A percentile compares a stretch with the other conserved stretches of the same genome.
Evolutionary conservation across 1,140 invertebrate genomes (phyloP).

Genomic region (Portunus trituberculatus): DNA sequence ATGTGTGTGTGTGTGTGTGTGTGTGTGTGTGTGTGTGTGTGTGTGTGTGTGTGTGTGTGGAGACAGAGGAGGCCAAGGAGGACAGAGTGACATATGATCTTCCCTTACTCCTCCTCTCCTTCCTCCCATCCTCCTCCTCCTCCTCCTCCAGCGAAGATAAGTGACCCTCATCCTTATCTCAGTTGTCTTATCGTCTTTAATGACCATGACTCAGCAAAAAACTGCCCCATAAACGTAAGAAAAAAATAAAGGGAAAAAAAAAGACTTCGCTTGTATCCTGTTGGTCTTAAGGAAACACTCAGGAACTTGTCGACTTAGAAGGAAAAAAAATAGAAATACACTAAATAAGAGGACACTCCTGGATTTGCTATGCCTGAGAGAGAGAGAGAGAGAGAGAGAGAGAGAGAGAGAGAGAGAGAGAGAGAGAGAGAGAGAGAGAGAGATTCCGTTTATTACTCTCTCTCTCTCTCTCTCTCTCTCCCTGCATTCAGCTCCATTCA

Average conservation of each 20-base stretch:
- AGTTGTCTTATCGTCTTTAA: constrained; percentile 64
- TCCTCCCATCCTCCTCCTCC: constrained; percentile 12
- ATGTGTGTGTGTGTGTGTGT: constrained; percentile 1
- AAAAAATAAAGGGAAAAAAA: constrained; percentile 18
- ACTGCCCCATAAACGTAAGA: background rate
- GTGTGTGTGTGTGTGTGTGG: background rate
- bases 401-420: background rate
- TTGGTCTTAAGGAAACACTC: background rate
- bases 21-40: constrained; percentile 5
- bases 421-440: too few species aligned
- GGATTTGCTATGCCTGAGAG: background rate
- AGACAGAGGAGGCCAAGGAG: background rate
- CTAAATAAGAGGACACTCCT: background rate
- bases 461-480: background rate
- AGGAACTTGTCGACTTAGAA: background rate
- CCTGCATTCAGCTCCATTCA: too few species aligned
- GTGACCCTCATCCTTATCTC: background rate
- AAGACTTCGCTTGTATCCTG: background rate
- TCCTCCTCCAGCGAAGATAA: background rate
- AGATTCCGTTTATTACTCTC: background rate
- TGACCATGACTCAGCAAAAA: constrained; percentile 72
- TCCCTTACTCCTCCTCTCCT: background rate
- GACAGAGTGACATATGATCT: constrained; percentile 5
- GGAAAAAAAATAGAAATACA: background rate
- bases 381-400: background rate